Conservation (phyloP, 1,140 invertebrate species). For the Popillia japonica region DNA sequence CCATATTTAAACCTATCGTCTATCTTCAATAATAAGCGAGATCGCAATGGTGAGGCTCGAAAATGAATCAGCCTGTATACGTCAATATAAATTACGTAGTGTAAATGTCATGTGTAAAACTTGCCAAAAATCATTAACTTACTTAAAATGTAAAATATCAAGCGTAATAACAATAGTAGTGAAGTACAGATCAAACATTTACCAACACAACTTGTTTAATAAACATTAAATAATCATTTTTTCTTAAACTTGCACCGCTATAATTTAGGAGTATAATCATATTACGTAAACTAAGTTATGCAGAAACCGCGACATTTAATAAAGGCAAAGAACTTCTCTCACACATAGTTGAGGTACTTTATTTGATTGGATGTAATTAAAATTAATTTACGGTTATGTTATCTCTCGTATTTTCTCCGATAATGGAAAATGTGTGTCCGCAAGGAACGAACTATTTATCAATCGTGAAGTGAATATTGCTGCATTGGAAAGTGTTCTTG, state of each 20-base stretch:
- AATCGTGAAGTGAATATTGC: background rate
- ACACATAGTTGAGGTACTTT: conserved; percentile 10
- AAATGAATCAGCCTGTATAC: no score
- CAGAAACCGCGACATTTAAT: background rate
- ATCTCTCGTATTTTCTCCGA: background rate
- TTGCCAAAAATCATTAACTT: no score
- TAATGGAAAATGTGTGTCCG: background rate
- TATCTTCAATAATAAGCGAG: no score
- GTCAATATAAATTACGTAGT: no score
- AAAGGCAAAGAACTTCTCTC: conserved; percentile 6
- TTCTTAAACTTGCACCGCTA: background rate
- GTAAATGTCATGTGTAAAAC: no score
- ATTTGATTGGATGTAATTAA: conserved; percentile 6
- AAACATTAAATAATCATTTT: background rate
- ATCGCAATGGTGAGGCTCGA: no score
- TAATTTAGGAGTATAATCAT: conserved; percentile 1
- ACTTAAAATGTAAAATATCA: no score
- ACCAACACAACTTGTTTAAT: no score
- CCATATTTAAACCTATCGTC: no score
- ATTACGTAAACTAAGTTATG: conserved; percentile 2
- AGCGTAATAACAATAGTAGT: no score
- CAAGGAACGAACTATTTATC: background rate
- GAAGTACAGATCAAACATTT: no score
- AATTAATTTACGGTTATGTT: conserved; percentile 8
- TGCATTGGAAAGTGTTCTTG: background rate